phyloP scores from a whole-genome alignment of 1,140 invertebrate species.

The Augochlora pura region DNA sequence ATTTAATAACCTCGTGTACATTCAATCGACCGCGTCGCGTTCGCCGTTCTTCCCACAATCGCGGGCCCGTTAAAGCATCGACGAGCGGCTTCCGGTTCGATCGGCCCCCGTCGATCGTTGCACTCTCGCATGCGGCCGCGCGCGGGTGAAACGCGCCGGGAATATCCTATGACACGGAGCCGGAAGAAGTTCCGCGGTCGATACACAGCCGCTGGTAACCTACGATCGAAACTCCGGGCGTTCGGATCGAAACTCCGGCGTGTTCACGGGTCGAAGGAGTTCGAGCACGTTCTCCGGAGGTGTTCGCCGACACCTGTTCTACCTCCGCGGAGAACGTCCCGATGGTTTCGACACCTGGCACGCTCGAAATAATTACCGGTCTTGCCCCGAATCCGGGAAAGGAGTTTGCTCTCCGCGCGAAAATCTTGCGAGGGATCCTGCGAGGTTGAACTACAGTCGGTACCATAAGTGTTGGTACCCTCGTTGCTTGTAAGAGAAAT shows the following conservation, averaged over 20 bases:
- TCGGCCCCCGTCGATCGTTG: constrained; percentile 43
- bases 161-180: constrained; percentile 67
- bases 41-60: background rate
- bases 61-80: constrained; percentile 18
- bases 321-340: no score
- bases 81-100: constrained; percentile 48
- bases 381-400: no score
- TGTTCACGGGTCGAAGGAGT: constrained; percentile 36
- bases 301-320: background rate
- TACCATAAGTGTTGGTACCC: no score
- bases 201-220: constrained; percentile 55
- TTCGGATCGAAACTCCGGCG: constrained; percentile 18
- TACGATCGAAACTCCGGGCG: constrained; percentile 15
- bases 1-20: no score
- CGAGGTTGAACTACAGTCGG: no score
- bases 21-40: background rate
- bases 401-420: no score
- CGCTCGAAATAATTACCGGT: background rate
- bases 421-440: no score
- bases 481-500: no score
- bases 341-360: background rate
- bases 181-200: constrained; percentile 71
- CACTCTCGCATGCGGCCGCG: constrained; percentile 43
- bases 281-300: background rate
- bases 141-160: constrained; percentile 61